Evolutionary conservation across 2,113 vertebrate genomes (phyloP).

Genomic region (Climacteris rufus): DNA sequence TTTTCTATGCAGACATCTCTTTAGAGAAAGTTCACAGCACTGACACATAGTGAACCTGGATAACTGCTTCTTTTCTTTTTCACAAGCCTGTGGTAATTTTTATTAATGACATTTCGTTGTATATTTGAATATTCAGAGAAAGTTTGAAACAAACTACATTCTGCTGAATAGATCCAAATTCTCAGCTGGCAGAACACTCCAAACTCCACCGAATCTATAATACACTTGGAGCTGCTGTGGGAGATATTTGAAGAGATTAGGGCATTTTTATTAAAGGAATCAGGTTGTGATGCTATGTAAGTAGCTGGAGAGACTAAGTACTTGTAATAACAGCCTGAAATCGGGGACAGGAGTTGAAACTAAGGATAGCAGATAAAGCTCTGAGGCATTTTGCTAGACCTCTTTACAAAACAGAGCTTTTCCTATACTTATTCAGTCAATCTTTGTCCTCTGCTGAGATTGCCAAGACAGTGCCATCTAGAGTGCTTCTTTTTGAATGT

Average conservation of each 20-base stretch:
- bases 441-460: background rate
- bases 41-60: background rate
- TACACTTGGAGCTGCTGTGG: background rate
- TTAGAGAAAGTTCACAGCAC: background rate
- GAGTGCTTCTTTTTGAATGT: background rate
- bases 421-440: background rate
- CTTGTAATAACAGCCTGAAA: background rate
- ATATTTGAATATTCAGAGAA: background rate
- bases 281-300: background rate
- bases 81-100: background rate
- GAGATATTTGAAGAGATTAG: background rate
- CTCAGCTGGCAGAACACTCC: background rate
- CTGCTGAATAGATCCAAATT: background rate
- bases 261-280: background rate
- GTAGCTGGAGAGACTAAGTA: background rate
- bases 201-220: background rate
- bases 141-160: background rate
- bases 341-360: background rate
- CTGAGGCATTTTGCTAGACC: background rate
- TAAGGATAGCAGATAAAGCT: background rate
- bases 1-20: background rate
- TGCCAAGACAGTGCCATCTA: slow-evolving; percentile 39
- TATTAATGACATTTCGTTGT: background rate
- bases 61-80: background rate
- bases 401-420: background rate